phyloP scores from a whole-genome alignment of 2,797 vertebrate species.

The Gymnoscopelus microlampas region DNA sequence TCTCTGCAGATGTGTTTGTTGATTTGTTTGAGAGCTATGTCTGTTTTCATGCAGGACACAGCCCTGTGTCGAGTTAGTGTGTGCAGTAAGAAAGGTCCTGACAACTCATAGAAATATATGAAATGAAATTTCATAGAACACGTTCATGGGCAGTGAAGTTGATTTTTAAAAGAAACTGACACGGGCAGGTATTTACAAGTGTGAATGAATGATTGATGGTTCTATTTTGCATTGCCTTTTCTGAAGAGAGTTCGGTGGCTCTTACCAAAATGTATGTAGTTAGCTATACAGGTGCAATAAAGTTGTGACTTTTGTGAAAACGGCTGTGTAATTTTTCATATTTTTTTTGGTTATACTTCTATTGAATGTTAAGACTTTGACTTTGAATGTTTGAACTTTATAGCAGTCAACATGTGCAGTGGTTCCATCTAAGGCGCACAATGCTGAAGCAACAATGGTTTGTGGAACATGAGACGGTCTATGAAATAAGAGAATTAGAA shows the following conservation, averaged over 20 bases:
- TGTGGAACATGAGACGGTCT: too few relatives aligned
- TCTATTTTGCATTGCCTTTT: constrained; percentile 78
- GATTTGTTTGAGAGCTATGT: constrained; percentile 61
- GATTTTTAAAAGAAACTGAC: constrained; percentile 39
- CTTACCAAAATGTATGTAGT: constrained; percentile 63
- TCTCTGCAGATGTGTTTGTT: constrained; percentile 70
- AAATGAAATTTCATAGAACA: constrained; percentile 42
- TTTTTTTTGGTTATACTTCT: constrained; percentile 7
- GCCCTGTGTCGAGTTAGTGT: constrained; percentile 61
- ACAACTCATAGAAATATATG: constrained; percentile 8
- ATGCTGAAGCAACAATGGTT: too few relatives aligned
- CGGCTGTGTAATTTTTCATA: constrained; percentile 14
- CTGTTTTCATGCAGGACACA: constrained; percentile 49
- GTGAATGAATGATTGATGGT: constrained; percentile 71
- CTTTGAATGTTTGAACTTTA: not conserved
- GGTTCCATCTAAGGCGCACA: too few relatives aligned
- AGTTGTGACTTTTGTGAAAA: constrained; percentile 82
- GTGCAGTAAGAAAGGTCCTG: constrained; percentile 56
- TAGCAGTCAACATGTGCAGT: not conserved
- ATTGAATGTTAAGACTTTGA: not conserved
- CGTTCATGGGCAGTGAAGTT: constrained; percentile 61
- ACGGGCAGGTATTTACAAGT: constrained; percentile 49
- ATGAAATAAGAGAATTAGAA: too few relatives aligned
- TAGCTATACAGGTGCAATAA: constrained; percentile 84
- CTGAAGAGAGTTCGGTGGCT: constrained; percentile 76